Evolutionary conservation across 1,140 invertebrate species (phyloP).

Genomic region (Phymorhynchus buccinoides): DNA sequence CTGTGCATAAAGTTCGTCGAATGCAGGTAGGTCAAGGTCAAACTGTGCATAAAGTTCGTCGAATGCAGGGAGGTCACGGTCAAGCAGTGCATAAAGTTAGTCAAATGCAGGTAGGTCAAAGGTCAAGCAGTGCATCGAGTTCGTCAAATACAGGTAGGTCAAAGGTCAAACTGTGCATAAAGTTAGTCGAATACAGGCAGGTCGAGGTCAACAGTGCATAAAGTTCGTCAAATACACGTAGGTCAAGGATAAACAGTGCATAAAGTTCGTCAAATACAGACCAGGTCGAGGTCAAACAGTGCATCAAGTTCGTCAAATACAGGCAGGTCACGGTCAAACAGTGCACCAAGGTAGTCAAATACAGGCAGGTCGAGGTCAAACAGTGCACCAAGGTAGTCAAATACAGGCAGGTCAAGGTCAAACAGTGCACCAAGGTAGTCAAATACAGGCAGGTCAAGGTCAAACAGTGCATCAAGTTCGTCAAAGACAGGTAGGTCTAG

Average conservation of each 20-base stretch:
- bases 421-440: too few species aligned
- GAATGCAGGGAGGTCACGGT: not conserved
- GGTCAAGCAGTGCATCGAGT: too few species aligned
- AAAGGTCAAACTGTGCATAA: not conserved
- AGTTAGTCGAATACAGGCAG: not conserved
- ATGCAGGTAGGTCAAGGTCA: not conserved
- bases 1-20: not conserved
- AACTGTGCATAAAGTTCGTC: not conserved
- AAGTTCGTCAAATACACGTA: too few species aligned
- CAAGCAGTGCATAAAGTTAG: too few species aligned
- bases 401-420: not conserved
- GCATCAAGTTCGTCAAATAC: conserved; percentile 33
- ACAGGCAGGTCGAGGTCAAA: not conserved
- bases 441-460: too few species aligned
- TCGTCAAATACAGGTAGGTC: too few species aligned
- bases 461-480: not conserved
- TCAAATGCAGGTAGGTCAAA: too few species aligned
- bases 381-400: not conserved
- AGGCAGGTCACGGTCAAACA: too few species aligned
- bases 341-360: not conserved
- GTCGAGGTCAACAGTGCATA: too few species aligned
- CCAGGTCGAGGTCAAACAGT: conserved; percentile 31
- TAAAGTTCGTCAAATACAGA: conserved; percentile 26
- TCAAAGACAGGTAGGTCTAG: not conserved
- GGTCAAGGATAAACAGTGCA: conserved; percentile 31